Conservation (phyloP, 2,888 invertebrate genomes). For the Pollenia griseotomentosa region DNA sequence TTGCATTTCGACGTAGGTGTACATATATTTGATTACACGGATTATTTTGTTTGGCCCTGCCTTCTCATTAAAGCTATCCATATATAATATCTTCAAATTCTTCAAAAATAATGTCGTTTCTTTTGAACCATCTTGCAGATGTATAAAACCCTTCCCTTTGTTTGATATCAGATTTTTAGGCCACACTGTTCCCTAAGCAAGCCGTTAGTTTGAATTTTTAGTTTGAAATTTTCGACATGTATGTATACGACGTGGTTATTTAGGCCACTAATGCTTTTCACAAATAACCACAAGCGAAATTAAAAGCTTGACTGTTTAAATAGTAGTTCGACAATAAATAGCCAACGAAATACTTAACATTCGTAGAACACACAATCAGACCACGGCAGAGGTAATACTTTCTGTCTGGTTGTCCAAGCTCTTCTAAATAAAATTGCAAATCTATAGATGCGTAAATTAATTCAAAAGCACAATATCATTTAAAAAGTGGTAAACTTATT, state of each 20-base stretch:
- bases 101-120: too few relatives aligned
- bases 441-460: slow-evolving; percentile 10
- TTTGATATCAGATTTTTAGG: too few relatives aligned
- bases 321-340: slow-evolving; percentile 34
- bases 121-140: too few relatives aligned
- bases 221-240: not conserved
- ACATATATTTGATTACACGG: too few relatives aligned
- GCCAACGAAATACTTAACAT: not conserved
- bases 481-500: slow-evolving; percentile 73
- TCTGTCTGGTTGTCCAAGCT: not conserved
- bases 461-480: slow-evolving; percentile 49
- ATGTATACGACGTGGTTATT: slow-evolving; percentile 39
- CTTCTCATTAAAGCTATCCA: too few relatives aligned
- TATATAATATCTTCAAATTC: too few relatives aligned
- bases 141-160: too few relatives aligned
- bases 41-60: too few relatives aligned
- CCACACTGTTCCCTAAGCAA: too few relatives aligned
- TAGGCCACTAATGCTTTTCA: slow-evolving; percentile 58
- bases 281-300: slow-evolving; percentile 65
- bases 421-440: not conserved
- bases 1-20: too few relatives aligned
- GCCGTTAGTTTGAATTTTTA: not conserved
- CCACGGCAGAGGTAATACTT: slow-evolving; percentile 11
- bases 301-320: slow-evolving; percentile 37
- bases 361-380: not conserved